Evolutionary conservation across 2,888 invertebrate genomes (phyloP).

Genomic region (Drosophila basisetae): DNA sequence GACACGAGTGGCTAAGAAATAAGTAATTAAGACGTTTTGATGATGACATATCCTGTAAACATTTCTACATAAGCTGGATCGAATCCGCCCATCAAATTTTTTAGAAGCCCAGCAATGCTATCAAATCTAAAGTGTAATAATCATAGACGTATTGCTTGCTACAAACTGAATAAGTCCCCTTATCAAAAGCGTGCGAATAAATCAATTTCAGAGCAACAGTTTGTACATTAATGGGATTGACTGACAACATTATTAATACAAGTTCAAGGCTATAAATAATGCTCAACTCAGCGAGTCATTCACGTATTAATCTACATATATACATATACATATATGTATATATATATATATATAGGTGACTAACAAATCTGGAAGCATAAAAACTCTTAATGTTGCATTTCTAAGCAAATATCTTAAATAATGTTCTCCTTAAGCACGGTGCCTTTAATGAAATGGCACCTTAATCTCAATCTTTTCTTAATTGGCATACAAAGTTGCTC

Average conservation of each 20-base stretch:
- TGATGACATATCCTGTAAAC: background rate
- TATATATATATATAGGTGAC: background rate
- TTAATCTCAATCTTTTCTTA: background rate
- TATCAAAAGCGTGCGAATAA: constrained; percentile 23
- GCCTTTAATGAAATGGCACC: background rate
- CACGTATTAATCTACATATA: background rate
- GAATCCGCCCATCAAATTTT: no score
- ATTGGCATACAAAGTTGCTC: background rate
- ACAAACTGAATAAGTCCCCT: background rate
- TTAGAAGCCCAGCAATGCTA: no score
- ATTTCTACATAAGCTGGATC: background rate
- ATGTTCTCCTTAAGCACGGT: background rate
- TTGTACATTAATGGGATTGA: background rate
- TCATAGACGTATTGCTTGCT: no score
- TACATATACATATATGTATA: background rate
- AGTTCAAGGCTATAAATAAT: constrained; percentile 31
- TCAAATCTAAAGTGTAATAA: no score
- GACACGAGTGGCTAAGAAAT: background rate
- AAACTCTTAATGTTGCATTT: background rate
- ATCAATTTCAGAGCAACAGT: background rate
- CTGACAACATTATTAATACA: constrained; percentile 2
- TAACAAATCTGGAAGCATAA: background rate
- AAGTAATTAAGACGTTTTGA: background rate
- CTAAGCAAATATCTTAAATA: background rate
- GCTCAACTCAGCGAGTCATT: background rate